Evolutionary conservation across 1,140 invertebrate genomes (phyloP), one percentile per base, ranked within the genome.

Genomic region (Drosophila pseudoobscura): DNA sequence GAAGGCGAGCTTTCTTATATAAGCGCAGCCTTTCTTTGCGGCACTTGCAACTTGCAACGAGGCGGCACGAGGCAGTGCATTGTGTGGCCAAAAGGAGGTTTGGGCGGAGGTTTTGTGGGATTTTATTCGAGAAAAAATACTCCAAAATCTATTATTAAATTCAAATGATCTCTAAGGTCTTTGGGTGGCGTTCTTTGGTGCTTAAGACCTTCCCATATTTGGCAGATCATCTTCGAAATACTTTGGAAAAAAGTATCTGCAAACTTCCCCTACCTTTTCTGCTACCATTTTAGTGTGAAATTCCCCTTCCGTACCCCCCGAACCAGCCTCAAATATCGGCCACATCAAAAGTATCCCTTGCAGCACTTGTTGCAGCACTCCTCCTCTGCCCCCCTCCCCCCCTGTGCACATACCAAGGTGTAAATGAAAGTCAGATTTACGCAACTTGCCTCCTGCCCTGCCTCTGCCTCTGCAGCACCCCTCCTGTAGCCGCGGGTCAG

Each of bases 401-500:
- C 43, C 39, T 50, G 15, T 11, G 35, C 39, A 41, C 15, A 24
- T 7, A 46, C 41, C 29, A 47, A 85, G 82, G 80, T 85, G 80
- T 80, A 85, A 85, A 85, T 87, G 82, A 85, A 85, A 80, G 75
- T 61, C 60, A 78, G 72, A 78, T 85, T 84, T 78, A 87, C 82
- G 80, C 78, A 85, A 72, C 43, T 82, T 62, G 55, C 53, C 61
- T 11, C 26, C 13, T 3, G 5, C 13, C 39, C 47, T 26, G 24
- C 4, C 24, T 26, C 13, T 29, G 20, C 20, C 20, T 2, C 15
- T 17, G 59, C n/a, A 6, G 41, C 50, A 47, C 55, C 52, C 17
- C 17, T 17, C 17, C 17, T 51, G 75, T 63, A 43, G 60, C 74
- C 62, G 56, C 66, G 46, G 71, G 75, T 77, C 57, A 75, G 35